Conservation (phyloP, 2,888 invertebrate species). For the Crocallis elinguaria region DNA sequence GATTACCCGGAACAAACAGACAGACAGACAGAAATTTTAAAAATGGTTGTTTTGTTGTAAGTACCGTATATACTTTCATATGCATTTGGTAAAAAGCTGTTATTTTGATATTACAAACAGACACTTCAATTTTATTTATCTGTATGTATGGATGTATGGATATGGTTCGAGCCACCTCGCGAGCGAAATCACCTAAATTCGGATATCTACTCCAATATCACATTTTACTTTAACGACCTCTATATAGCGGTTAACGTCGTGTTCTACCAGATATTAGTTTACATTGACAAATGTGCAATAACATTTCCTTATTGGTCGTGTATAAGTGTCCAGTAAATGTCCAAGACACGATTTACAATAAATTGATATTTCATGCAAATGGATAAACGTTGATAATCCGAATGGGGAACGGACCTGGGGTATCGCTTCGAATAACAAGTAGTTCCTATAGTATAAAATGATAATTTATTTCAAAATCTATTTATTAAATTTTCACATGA, state of each 20-base stretch:
- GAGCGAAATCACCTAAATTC: not conserved
- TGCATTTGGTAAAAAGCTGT: no score
- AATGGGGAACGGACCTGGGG: not conserved
- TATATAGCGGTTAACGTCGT: slow-evolving; percentile 3
- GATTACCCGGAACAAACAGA: no score
- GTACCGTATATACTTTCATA: no score
- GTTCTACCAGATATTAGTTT: slow-evolving; percentile 11
- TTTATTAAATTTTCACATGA: no score
- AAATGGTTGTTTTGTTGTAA: no score
- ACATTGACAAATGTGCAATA: slow-evolving; percentile 16
- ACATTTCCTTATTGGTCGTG: slow-evolving; percentile 22
- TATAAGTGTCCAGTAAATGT: slow-evolving; percentile 1
- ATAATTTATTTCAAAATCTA: not conserved
- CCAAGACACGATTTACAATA: slow-evolving; percentile 15
- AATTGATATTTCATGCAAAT: slow-evolving; percentile 22
- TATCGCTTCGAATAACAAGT: not conserved
- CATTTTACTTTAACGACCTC: not conserved
- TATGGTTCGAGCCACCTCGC: no score
- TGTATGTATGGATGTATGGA: no score
- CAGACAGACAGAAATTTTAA: no score
- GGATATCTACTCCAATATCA: not conserved
- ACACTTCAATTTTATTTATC: no score
- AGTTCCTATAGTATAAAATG: not conserved
- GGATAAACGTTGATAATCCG: slow-evolving; percentile 1
- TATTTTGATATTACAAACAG: no score